Evolutionary conservation across 2,888 invertebrate genomes (phyloP), one percentile per base, ranked within the genome.

Genomic region (Sepioteuthis lessoniana): DNA sequence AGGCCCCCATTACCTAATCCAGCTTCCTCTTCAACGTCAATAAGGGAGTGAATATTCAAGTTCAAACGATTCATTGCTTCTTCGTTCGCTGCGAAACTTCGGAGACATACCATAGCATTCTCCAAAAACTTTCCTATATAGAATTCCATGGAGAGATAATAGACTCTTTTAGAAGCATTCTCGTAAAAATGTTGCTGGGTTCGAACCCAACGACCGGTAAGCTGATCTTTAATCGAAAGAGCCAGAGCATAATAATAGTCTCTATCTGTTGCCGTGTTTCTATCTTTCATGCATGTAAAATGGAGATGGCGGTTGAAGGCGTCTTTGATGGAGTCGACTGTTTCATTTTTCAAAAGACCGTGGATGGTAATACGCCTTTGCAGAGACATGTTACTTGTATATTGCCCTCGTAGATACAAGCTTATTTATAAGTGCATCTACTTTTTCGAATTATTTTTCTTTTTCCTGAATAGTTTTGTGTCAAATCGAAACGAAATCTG

Each of bases 171-270:
- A 94, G 99, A 99, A 97, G 99, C 99, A 96, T 98, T 99, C 97
- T 99, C 99, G 98, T 99, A 99, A 97, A 99, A 99, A 97, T 98
- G 98, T 97, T 99, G 99, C 97, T 99, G 99, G 37, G 99, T 99
- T 94, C 99, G 98, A 96, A 99, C 99, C 99, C 99, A 99, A 97
- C 99, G 98, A 93, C 99, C 99, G 90, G 99, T 99, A 96, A 99
- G 98, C 97, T 99, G 99, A 97, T 99, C 99, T 97, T 98, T 98
- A 96, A 99, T 99, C 94, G 99, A 99, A 97, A 99, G 98, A 90
- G 99, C 99, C 97, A 99, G 98, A 95, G 99, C 99, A 97, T 99
- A 98, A 97, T 98, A 99, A 97, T 99, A 99, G 97, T 99, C 99
- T 96, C 99, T 98, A 94, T 98, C 98, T 35, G 99, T 99, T 95